Evolutionary conservation across 2,888 invertebrate species (phyloP).

Genomic region (Melinaea menophilus): DNA sequence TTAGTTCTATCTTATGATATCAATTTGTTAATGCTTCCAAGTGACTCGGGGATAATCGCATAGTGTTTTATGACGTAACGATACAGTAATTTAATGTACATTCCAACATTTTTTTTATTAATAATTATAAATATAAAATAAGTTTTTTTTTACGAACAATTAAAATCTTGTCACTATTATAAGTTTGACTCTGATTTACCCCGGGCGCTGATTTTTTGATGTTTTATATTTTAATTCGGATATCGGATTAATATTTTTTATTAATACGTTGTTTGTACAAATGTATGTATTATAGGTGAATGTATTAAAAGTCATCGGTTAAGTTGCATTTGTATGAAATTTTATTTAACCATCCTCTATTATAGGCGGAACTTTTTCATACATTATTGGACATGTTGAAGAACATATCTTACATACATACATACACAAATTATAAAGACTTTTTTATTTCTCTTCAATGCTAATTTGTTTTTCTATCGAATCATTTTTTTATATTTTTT

Average conservation of each 20-base stretch:
- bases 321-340: slow-evolving; percentile 66
- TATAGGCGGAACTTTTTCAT: not conserved
- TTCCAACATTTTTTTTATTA: slow-evolving; percentile 2
- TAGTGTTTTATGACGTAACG: not conserved
- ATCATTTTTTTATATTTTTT: too few relatives aligned
- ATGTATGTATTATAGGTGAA: slow-evolving; percentile 70
- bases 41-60: too few relatives aligned
- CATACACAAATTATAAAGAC: too few relatives aligned
- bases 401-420: not conserved
- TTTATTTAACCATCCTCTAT: slow-evolving; percentile 48
- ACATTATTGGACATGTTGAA: not conserved
- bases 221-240: slow-evolving; percentile 46
- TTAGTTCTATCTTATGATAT: slow-evolving; percentile 62
- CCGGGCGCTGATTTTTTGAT: slow-evolving; percentile 54
- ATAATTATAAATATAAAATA: not conserved
- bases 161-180: slow-evolving; percentile 22
- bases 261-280: slow-evolving; percentile 71
- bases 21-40: slow-evolving; percentile 23
- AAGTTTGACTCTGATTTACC: not conserved
- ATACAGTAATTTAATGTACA: slow-evolving; percentile 5
- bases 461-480: too few relatives aligned
- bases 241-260: slow-evolving; percentile 61
- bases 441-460: too few relatives aligned
- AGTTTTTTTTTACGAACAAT: slow-evolving; percentile 17
- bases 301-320: slow-evolving; percentile 77